Base-by-base conservation (phyloP, 2,888 invertebrate genomes). In the Drosophila histrio region DNA sequence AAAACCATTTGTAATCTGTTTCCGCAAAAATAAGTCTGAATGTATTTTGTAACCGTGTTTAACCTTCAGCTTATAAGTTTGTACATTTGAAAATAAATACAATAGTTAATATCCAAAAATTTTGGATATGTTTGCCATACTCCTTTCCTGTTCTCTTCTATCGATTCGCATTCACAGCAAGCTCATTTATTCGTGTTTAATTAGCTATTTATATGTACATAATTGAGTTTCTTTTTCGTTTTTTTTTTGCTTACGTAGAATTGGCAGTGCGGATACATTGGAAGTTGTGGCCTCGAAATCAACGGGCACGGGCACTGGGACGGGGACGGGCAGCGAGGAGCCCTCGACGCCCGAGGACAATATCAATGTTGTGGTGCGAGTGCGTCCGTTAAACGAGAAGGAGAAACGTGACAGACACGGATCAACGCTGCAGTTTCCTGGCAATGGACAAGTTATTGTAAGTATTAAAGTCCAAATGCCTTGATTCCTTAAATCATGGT, bases 311-410 rank as follows among this genome's bases (percentile, higher is more conserved):
- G 91, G 53, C 3, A 89, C 90, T 11, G 91, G 90, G 30, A 90
- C 90, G 6, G 91, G 53, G 2, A 53, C 53, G 30, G 53, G 90
- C 54, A 92, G 91, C 73, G 91, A 91, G 66, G 91, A 91, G 49
- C 91, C 92, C 28, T 90, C 91, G 15, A 92, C 91, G 19, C 92
- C 92, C 22, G 96, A 96, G 86, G 97, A 97, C 90, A 97, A 96
- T 88, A 97, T 97, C 85, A 97, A 97, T 91, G 97, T 97, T 8
- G 97, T 97, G 26, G 95, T 97, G 71, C 86, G 97, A 90, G 97
- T 97, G 0, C 94, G 98, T 15, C 98, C 98, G 0, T 92, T 97
- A 0, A 96, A 94, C 90, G 93, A 94, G 0, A 95, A 95, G 89
- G 97, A 98, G 92, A 93, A 93, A 17, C 94, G 94, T 63, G 92